A percentile compares a stretch with the other conserved stretches of the same genome.
phyloP scores from a whole-genome alignment of 1,140 invertebrate genomes.

The Aleiodes sp. region DNA sequence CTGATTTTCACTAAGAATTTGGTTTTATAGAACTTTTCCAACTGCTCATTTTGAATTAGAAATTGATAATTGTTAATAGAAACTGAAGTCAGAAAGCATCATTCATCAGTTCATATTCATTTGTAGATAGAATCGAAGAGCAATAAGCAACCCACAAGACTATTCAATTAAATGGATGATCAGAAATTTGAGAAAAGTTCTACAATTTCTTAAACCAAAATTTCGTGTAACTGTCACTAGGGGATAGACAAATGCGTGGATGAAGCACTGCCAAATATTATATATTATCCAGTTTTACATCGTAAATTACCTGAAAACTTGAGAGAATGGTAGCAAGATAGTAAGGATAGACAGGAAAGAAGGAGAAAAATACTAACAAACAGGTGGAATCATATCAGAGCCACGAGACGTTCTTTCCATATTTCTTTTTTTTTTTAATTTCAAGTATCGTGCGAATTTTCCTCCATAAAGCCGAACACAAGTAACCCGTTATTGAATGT shows the following conservation, averaged over 20 bases:
- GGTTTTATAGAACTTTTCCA: too few relatives aligned
- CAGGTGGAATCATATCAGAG: constrained; percentile 72
- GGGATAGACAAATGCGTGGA: not conserved
- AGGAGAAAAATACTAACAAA: not conserved
- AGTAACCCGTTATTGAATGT: not conserved
- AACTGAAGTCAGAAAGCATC: too few relatives aligned
- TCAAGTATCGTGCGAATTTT: constrained; percentile 13
- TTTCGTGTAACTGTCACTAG: not conserved
- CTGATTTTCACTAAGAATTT: too few relatives aligned
- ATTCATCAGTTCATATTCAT: too few relatives aligned
- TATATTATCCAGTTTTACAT: not conserved
- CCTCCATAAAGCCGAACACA: too few relatives aligned
- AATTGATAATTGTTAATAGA: too few relatives aligned
- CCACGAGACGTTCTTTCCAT: constrained; percentile 61
- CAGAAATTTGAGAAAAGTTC: not conserved
- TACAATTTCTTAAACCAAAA: not conserved
- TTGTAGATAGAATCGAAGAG: too few relatives aligned
- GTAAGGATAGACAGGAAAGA: not conserved
- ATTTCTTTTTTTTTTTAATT: constrained; percentile 39
- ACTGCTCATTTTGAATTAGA: too few relatives aligned
- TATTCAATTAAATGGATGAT: too few relatives aligned
- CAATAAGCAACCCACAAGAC: too few relatives aligned
- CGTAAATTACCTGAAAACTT: constrained; percentile 49
- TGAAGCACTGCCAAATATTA: not conserved
- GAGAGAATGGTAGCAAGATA: constrained; percentile 47